phyloP scores from a whole-genome alignment of 30 jellyfish, hydroid and myxozoan genomes.

The Calvadosia cruxmelitensis region DNA sequence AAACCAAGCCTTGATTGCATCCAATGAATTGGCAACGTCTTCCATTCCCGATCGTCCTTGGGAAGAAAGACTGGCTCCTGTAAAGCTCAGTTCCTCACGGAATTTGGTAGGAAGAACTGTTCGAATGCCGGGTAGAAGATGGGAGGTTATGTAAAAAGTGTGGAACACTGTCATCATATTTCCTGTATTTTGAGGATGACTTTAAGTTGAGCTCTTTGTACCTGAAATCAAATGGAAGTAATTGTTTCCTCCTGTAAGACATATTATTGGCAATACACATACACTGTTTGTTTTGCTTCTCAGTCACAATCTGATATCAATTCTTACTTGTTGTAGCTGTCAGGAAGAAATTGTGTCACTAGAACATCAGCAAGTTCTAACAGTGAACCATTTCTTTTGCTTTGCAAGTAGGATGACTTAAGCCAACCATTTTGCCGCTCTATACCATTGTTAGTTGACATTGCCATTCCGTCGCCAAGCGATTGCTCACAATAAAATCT shows the following conservation, averaged over 20 bases:
- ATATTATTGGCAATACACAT: too few relatives aligned
- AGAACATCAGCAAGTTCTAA: conserved; percentile 24
- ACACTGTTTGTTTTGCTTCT: too few relatives aligned
- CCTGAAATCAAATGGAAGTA: not conserved
- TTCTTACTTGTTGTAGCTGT: conserved; percentile 37
- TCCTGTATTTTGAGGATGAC: not conserved
- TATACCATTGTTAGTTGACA: conserved; percentile 29
- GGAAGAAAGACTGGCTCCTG: too few relatives aligned
- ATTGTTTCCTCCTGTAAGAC: too few relatives aligned
- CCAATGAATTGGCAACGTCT: too few relatives aligned
- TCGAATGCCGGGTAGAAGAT: too few relatives aligned
- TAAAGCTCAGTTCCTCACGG: too few relatives aligned
- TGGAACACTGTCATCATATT: not conserved
- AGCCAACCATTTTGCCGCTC: conserved; percentile 40
- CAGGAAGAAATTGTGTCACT: conserved; percentile 28
- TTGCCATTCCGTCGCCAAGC: conserved; percentile 15
- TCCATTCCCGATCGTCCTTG: too few relatives aligned
- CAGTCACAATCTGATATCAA: not conserved
- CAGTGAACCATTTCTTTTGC: conserved; percentile 12
- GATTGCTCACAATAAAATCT: conserved; percentile 18
- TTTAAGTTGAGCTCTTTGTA: too few relatives aligned
- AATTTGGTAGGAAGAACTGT: too few relatives aligned
- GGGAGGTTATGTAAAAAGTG: not conserved
- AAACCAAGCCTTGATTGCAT: too few relatives aligned
- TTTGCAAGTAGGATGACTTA: conserved; percentile 23